Evolutionary conservation across 2,888 invertebrate genomes (phyloP).

Genomic region (Phaedon cochleariae): DNA sequence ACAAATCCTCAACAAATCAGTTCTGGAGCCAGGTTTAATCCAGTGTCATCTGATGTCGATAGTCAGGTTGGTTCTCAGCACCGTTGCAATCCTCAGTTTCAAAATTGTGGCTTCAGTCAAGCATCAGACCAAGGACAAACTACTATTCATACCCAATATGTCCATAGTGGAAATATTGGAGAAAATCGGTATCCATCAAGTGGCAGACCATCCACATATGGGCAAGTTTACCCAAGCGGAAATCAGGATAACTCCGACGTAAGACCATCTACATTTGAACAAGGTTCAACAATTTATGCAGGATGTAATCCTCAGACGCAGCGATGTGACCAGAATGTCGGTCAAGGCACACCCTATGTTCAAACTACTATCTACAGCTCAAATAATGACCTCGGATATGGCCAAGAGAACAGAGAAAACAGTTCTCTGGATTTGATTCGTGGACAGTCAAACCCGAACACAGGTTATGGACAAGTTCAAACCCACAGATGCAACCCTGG

Average conservation of each 20-base stretch:
- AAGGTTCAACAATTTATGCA: not conserved
- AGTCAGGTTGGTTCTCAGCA: too few species aligned
- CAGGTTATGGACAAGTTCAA: not conserved
- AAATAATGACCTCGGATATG: too few species aligned
- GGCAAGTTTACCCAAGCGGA: not conserved
- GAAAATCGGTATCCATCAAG: not conserved
- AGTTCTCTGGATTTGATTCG: too few species aligned
- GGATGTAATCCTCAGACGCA: not conserved
- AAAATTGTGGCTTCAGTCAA: slow-evolving; percentile 13
- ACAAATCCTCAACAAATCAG: not conserved
- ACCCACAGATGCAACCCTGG: slow-evolving; percentile 7
- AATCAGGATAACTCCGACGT: not conserved
- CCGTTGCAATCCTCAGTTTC: slow-evolving; percentile 1
- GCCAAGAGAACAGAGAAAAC: too few species aligned
- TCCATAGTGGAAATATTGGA: not conserved
- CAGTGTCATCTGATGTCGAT: too few species aligned
- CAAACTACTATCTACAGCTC: too few species aligned
- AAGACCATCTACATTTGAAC: not conserved
- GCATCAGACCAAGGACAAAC: slow-evolving; percentile 8
- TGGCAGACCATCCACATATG: not conserved
- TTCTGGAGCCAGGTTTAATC: not conserved
- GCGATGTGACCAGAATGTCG: not conserved
- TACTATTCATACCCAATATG: not conserved
- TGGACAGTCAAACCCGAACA: not conserved
- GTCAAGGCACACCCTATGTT: too few species aligned